Conservation (phyloP, 92 coral and sea anemone genomes). For the Phenganax subtilis region DNA sequence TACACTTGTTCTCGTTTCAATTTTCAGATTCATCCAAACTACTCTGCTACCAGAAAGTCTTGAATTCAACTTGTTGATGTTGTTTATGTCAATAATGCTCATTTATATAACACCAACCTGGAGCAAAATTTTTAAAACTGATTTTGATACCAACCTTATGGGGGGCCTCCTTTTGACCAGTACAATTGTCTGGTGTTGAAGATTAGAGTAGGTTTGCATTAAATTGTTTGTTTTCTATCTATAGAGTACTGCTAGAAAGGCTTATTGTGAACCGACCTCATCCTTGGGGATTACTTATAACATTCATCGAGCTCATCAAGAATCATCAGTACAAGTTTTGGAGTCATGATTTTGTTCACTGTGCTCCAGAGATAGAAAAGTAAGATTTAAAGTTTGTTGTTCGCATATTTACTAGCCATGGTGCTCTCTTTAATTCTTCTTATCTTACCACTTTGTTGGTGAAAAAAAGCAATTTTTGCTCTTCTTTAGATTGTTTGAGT, state of each 20-base stretch:
- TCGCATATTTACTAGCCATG: background rate
- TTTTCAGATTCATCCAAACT: background rate
- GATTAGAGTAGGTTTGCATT: no score
- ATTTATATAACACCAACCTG: no score
- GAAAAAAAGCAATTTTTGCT: background rate
- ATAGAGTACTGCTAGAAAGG: constrained; percentile 83
- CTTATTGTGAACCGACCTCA: constrained; percentile 95
- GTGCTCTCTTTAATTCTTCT: background rate
- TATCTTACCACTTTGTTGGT: background rate
- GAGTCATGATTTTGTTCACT: constrained; percentile 98
- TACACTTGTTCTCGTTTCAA: background rate
- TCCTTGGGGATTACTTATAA: constrained; percentile 98
- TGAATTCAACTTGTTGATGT: no score
- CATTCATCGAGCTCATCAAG: constrained; percentile 94
- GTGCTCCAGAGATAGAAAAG: constrained; percentile 99
- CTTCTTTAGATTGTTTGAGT: constrained; percentile 86
- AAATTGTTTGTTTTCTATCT: background rate
- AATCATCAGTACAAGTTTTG: constrained; percentile 99
- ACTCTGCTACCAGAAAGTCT: no score
- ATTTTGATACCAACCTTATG: no score
- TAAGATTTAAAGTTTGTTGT: constrained; percentile 35
- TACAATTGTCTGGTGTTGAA: no score
- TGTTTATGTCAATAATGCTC: no score
- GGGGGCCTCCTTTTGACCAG: no score
- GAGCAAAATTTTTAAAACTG: no score